phyloP scores from a whole-genome alignment of 2,113 vertebrate genomes.

The Eurystomus gularis region DNA sequence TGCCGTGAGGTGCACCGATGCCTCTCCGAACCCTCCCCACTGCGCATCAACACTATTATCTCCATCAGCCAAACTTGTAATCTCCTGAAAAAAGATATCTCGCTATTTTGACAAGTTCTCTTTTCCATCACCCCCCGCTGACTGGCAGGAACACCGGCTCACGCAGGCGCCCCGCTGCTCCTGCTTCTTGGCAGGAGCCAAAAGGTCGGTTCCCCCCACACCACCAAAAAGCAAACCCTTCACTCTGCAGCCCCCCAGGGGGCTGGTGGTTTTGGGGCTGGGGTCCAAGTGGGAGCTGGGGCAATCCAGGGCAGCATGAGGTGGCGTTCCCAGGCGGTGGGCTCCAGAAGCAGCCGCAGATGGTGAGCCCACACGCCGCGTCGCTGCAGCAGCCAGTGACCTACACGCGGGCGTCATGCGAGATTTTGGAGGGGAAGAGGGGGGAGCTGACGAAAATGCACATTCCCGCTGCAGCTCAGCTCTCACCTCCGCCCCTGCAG shows the following conservation, averaged over 20 bases:
- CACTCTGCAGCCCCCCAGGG: background rate
- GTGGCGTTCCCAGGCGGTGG: background rate
- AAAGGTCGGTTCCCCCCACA: background rate
- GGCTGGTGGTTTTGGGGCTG: accelerated
- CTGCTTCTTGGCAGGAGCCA: background rate
- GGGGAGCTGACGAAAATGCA: conserved; percentile 50
- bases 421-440: conserved; percentile 1
- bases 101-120: conserved; percentile 55
- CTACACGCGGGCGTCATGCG: conserved; percentile 58
- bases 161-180: background rate
- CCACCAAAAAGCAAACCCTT: background rate
- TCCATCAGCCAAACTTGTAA: conserved; percentile 59
- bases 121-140: background rate
- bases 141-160: background rate
- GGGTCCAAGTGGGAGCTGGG: background rate
- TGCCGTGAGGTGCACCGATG: background rate
- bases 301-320: background rate
- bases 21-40: background rate
- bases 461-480: conserved; percentile 45
- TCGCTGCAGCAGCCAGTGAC: conserved; percentile 57
- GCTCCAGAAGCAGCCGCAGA: conserved; percentile 40
- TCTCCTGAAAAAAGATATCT: conserved; percentile 42
- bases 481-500: conserved; percentile 66
- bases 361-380: conserved; percentile 56
- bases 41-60: conserved; percentile 37